Percentiles rank a stretch among this genome's conserved stretches.
Evolutionary conservation across 2,888 invertebrate genomes (phyloP).

Genomic region (Adineta ricciae): DNA sequence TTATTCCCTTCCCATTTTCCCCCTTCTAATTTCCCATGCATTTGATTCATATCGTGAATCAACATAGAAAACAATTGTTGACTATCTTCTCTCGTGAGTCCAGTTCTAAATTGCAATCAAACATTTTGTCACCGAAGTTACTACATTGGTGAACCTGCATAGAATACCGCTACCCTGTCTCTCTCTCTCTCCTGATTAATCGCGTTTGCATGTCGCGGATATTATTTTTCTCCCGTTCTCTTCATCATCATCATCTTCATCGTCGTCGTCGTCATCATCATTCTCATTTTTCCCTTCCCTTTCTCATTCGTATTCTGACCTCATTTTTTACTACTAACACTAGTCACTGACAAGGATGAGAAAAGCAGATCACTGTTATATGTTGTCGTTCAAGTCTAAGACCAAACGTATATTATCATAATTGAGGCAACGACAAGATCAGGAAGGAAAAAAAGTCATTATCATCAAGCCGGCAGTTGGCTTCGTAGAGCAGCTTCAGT

Average conservation of each 20-base stretch:
- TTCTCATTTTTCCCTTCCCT: not conserved
- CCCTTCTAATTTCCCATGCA: not conserved
- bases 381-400: not conserved
- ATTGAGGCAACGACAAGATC: not conserved
- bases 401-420: constrained; percentile 17
- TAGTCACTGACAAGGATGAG: not conserved
- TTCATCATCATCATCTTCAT: not conserved
- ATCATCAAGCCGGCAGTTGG: not conserved
- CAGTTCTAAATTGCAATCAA: not conserved
- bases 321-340: not conserved
- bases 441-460: not conserved
- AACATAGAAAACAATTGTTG: not conserved
- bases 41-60: not conserved
- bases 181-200: not conserved
- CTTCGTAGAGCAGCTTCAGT: not conserved
- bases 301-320: constrained; percentile 9
- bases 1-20: not conserved
- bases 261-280: not conserved
- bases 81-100: not conserved
- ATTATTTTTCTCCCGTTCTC: constrained; percentile 3
- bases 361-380: not conserved
- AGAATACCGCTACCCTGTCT: not conserved
- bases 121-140: not conserved
- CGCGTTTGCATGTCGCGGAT: not conserved
- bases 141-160: not conserved